These are phyloP conservation scores for Parasteatoda tepidariorum DNA, from an alignment of 1,140 invertebrate genomes.

Conservation along the genomic window DNA sequence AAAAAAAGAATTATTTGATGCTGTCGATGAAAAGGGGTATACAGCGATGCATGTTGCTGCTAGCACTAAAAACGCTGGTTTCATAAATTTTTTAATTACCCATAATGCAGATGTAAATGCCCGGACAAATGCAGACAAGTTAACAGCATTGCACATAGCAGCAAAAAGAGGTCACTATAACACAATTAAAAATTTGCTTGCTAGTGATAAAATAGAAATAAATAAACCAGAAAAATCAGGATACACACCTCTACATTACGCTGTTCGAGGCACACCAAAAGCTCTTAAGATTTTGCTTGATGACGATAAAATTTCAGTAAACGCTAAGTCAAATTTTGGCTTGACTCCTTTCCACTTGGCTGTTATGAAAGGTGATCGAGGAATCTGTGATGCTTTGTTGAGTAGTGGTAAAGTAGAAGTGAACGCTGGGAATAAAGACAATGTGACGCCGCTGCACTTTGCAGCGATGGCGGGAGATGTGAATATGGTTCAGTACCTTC, in stretches of 20 bases:
- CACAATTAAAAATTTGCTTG: not conserved
- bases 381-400: not conserved
- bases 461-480: no score
- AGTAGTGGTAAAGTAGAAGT: not conserved
- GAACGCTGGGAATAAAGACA: not conserved
- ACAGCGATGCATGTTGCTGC: not conserved
- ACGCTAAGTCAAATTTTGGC: not conserved
- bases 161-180: not conserved
- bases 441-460: no score
- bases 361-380: not conserved
- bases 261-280: not conserved
- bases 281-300: not conserved
- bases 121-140: not conserved
- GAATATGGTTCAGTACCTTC: no score
- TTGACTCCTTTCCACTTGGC: constrained; percentile 12
- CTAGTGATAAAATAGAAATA: not conserved
- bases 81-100: not conserved
- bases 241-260: constrained; percentile 1
- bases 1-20: not conserved
- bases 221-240: not conserved
- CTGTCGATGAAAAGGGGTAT: not conserved
- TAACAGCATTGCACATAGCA: constrained; percentile 1
- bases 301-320: not conserved
- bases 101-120: not conserved
- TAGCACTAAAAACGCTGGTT: not conserved